Base-by-base conservation (phyloP, 2,113 vertebrate genomes). In the Isichthys henryi region DNA sequence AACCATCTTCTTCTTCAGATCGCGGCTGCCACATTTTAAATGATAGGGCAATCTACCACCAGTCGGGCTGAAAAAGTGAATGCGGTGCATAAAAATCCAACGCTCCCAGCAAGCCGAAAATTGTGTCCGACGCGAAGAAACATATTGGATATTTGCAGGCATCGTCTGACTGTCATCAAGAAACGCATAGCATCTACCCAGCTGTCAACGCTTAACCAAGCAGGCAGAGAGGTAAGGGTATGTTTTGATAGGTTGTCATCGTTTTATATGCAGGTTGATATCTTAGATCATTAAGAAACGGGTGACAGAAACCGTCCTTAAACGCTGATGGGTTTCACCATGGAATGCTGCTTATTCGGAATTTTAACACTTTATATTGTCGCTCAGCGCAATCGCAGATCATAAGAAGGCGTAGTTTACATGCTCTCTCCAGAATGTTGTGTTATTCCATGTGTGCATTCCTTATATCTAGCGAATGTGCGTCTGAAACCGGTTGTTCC, bases 121-220 rank as follows among this genome's bases (percentile, higher is more conserved):
- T 45, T 90, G 49, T 15, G 58, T 23, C n/a, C 90, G 90, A 92
- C 39, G 35, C 62, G 88, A 46, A 88, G 86, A 84, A 88, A 92
- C 91, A 88, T 77, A 88, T 77, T 91, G 89, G 90, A 46, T 88
- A 90, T 92, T 93, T 90, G 19, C 88, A 88, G 88, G 90, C 90
- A 15, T 88, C 89, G 92, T 91, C 43, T 56, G 39, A 66, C 87
- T 56, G 17, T 39, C 53, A 31, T 88, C 53, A 11, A 23, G 21
- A 53, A 88, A 58, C 52, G n/a, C 31, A 43, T n/a, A 23, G 13
- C 90, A 94, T 94, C 91, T 92, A 56, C 85, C 85, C 92, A 94
- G 95, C 92, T 95, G 94, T 95, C 94, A 94, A 95, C 94, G 94
- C 94, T 93, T 92, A 94, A 95, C 92, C 95, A 91, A 91, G 88